These are phyloP conservation scores for Smithornis capensis DNA, from an alignment of 2,113 vertebrate species.

Conservation along the genomic window DNA sequence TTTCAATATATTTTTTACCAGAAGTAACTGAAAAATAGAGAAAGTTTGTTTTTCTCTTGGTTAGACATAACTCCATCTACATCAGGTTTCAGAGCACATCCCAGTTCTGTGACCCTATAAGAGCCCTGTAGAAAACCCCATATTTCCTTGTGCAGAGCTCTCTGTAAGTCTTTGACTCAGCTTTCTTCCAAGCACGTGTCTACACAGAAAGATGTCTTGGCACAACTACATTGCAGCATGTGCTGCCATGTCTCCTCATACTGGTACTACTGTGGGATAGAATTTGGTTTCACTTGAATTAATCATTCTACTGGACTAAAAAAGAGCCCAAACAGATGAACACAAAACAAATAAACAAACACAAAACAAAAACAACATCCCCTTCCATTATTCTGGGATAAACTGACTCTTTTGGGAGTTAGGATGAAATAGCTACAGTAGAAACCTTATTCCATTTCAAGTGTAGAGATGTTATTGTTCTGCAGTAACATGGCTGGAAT, in stretches of 20 bases:
- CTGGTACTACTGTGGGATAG: not conserved
- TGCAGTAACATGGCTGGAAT: not conserved
- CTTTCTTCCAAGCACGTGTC: not conserved
- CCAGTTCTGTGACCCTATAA: not conserved
- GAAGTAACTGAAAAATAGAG: not conserved
- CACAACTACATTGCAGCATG: accelerated
- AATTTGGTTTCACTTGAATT: not conserved
- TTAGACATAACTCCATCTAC: not conserved
- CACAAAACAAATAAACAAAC: not conserved
- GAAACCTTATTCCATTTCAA: not conserved
- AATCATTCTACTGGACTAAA: not conserved
- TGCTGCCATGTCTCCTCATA: not conserved
- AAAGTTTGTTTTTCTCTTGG: not conserved
- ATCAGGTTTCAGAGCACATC: not conserved
- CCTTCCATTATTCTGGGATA: not conserved
- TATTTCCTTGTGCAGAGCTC: not conserved
- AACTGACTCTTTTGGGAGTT: not conserved
- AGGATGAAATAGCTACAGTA: not conserved
- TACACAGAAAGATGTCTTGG: not conserved
- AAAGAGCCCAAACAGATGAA: not conserved
- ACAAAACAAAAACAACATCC: not conserved
- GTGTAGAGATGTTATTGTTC: not conserved
- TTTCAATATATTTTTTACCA: not conserved
- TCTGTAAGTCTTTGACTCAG: not conserved
- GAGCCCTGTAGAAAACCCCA: not conserved